phyloP scores from a whole-genome alignment of 2,113 vertebrate species.

The Hydrochoerus hydrochaeris region DNA sequence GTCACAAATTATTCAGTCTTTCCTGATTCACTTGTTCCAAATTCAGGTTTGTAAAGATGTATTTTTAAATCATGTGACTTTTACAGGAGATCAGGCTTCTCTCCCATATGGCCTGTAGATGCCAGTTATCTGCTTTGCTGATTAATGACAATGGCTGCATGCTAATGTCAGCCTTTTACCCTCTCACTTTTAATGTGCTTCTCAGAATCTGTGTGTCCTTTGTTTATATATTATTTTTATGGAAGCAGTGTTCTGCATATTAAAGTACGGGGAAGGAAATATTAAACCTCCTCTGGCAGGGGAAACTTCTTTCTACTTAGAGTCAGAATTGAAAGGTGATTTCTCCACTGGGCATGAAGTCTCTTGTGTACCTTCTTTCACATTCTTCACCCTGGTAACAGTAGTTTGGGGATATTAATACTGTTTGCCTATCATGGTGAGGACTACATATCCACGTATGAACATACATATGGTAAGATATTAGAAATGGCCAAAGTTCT shows the following conservation, averaged over 20 bases:
- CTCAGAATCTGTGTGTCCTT: not conserved
- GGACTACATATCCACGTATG: not conserved
- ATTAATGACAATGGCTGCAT: rapidly evolving
- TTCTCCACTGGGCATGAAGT: not conserved
- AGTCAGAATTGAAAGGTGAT: constrained; percentile 19
- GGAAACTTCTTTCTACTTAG: not conserved
- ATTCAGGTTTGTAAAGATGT: not conserved
- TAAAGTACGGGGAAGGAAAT: not conserved
- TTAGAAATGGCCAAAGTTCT: not conserved
- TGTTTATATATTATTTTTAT: not conserved
- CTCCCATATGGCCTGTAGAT: not conserved
- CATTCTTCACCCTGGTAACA: not conserved
- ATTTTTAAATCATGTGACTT: not conserved
- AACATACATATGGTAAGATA: not conserved
- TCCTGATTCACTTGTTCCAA: not conserved
- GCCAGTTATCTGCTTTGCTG: not conserved
- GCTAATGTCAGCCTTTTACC: not conserved
- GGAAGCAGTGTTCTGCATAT: not conserved
- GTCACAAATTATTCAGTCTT: not conserved
- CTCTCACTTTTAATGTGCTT: no score
- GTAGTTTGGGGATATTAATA: not conserved
- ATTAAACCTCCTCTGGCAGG: not conserved
- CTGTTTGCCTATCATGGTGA: not conserved
- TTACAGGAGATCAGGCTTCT: not conserved
- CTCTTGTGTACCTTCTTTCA: not conserved